These are phyloP conservation scores for Pongo abelii DNA, from an alignment of 2,113 vertebrate genomes.

Conservation along the genomic window DNA sequence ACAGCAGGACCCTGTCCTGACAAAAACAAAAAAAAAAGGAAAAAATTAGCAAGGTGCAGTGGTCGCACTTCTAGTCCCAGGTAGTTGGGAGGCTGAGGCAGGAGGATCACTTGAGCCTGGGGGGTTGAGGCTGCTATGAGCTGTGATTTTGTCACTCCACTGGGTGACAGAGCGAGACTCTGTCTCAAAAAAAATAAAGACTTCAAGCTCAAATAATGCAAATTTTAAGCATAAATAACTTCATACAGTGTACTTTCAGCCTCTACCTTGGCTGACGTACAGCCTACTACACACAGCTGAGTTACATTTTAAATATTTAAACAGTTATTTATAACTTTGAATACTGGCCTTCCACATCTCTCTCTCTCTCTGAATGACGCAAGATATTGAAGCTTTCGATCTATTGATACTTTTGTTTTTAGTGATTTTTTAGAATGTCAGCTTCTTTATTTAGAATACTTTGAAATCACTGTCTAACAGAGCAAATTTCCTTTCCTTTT, in stretches of 20 bases:
- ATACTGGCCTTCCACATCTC: not conserved
- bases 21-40: too few species aligned
- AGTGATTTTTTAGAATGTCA: not conserved
- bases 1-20: too few species aligned
- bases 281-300: not conserved
- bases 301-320: not conserved
- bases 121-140: too few species aligned
- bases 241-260: not conserved
- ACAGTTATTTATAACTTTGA: not conserved
- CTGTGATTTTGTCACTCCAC: too few species aligned
- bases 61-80: too few species aligned
- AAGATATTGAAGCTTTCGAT: not conserved
- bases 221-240: not conserved
- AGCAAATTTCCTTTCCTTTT: not conserved
- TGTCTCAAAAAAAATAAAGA: not conserved
- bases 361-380: not conserved
- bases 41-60: too few species aligned
- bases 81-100: too few species aligned
- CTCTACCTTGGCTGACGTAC: not conserved
- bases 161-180: too few species aligned
- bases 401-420: not conserved
- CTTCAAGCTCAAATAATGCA: constrained; percentile 1
- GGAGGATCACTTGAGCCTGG: too few species aligned
- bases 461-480: not conserved
- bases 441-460: not conserved